Percentiles rank a stretch among this genome's conserved stretches.
phyloP scores from a whole-genome alignment of 2,113 vertebrate species.

The Vimba vimba region DNA sequence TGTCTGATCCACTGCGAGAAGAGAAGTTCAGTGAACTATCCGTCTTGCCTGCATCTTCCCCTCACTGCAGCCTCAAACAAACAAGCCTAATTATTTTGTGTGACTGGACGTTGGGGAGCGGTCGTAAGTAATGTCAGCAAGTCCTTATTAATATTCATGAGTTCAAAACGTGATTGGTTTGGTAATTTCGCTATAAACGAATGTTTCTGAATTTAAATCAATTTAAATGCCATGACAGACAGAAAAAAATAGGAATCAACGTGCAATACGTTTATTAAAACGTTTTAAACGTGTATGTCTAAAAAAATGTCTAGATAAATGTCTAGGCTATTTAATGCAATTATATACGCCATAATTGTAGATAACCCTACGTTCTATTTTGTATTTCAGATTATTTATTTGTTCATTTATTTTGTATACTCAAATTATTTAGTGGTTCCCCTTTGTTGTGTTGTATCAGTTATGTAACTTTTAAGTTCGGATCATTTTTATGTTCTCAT shows the following conservation, averaged over 20 bases:
- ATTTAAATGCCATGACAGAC: not conserved
- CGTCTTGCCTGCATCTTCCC: too few relatives aligned
- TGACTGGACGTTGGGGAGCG: not conserved
- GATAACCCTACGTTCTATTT: not conserved
- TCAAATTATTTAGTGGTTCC: not conserved
- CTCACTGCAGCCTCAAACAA: too few relatives aligned
- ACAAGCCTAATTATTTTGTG: not conserved
- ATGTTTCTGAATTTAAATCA: not conserved
- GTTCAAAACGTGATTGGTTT: not conserved
- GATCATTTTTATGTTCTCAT: not conserved
- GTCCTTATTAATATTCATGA: not conserved
- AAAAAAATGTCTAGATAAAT: not conserved
- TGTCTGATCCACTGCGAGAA: too few relatives aligned
- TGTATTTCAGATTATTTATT: not conserved
- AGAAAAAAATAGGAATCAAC: not conserved
- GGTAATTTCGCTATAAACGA: not conserved
- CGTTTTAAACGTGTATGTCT: not conserved
- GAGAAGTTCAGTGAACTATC: too few relatives aligned
- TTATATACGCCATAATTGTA: not conserved
- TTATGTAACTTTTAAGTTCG: not conserved
- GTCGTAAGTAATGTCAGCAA: too few relatives aligned
- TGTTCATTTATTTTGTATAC: not conserved
- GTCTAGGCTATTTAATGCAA: too few relatives aligned
- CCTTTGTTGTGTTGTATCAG: not conserved
- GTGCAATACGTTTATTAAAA: not conserved